Evolutionary conservation across 2,797 vertebrate genomes (phyloP), one percentile per base, ranked within the genome.

Genomic region (Pantherophis vulpinus): DNA sequence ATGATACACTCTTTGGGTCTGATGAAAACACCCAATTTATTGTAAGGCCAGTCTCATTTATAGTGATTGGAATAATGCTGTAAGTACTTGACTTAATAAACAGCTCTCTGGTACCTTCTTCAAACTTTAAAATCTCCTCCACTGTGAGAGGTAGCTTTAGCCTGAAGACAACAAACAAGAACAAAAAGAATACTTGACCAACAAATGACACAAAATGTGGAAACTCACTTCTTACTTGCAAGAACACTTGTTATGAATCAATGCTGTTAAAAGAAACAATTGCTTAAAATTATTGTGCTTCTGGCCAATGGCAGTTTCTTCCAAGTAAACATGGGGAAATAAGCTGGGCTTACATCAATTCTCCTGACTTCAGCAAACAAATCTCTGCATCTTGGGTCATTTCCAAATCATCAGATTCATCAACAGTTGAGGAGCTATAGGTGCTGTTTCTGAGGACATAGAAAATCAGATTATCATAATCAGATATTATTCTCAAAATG

Each of bases 1-100:
- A 99, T 90, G 98, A 98, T 97, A 99, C 98, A 93, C 99, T 99
- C 97, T 99, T 99, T 59, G 99, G 99, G 92, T 99, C 99, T 0
- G 99, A 99, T 47, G 98, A 99, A 97, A 99, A 99, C 95, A 98
- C 97, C 99, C 99, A 99, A 97, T 98, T 97, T 95, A 99, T 97
- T 90, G 98, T 98, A 51, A 98, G 98, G 54, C 98, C 98, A 2
- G 96, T 93, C 95, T 99, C 98, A 0, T 92, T 93, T 92, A 98
- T 97, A 0, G 96, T 97, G 92, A 99, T 98, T 70, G 98, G 97
- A 96, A 99, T 98, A 92, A 98, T 92, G 89, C 99, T 99, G 97
- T 99, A 99, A 96, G 98, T 98, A 92, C 98, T 98, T 94, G 99
- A 99, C 94, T 98, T 98, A 96, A 99, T 97, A 61, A 99, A 99